A percentile compares a stretch with the other conserved stretches of the same genome.
Conservation (phyloP, 2,888 invertebrate genomes). For the Dynastes hyllus region DNA sequence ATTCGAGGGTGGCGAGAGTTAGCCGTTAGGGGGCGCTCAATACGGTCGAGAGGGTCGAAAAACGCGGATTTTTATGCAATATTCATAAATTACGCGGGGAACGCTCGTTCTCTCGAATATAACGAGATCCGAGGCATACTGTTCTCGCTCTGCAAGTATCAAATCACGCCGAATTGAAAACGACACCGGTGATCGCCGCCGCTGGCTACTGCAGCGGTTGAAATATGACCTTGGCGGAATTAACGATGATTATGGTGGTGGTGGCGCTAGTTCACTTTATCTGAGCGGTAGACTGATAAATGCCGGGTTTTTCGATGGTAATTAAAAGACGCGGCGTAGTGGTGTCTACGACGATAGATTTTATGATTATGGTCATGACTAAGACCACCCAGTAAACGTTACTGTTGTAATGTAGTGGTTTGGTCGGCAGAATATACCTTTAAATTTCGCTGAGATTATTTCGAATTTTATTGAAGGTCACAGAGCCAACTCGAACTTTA, state of each 20-base stretch:
- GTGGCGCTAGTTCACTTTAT: too few species aligned
- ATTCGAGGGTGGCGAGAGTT: neutral
- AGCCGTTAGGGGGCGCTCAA: conserved; percentile 10
- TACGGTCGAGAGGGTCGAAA: conserved; percentile 51
- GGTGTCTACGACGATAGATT: too few species aligned
- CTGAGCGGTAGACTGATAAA: too few species aligned
- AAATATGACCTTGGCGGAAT: conserved; percentile 58
- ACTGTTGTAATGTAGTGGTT: too few species aligned
- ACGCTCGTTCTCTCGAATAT: conserved; percentile 14
- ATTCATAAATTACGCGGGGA: conserved; percentile 65
- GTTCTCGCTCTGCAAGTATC: neutral
- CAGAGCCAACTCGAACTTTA: too few species aligned
- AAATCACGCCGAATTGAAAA: conserved; percentile 59
- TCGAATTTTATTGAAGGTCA: too few species aligned
- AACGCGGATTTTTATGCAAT: conserved; percentile 71
- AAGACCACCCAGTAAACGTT: too few species aligned
- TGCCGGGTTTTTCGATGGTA: too few species aligned
- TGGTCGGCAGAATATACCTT: too few species aligned
- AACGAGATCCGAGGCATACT: neutral
- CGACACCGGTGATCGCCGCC: neutral
- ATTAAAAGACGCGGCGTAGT: too few species aligned
- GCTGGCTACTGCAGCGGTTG: conserved; percentile 53
- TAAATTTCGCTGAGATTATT: too few species aligned
- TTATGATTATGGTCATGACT: too few species aligned
- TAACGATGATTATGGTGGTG: neutral